Conservation (phyloP, 2,797 vertebrate genomes). For the Notoglanidium macrostoma region DNA sequence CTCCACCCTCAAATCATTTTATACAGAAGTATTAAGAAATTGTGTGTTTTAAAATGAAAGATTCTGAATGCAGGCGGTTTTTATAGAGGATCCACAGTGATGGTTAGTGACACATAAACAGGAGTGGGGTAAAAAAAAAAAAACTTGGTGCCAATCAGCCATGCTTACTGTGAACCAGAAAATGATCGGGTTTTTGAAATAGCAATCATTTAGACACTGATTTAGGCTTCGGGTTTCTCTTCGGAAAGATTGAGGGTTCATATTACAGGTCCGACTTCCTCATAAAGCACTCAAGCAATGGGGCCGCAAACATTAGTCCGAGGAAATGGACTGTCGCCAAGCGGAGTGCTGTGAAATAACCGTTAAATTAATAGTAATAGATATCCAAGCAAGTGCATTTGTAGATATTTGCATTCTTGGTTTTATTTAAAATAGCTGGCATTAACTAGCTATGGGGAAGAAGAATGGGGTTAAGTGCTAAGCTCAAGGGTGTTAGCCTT, state of each 20-base stretch:
- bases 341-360: slow-evolving; percentile 4
- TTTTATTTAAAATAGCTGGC: neutral
- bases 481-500: slow-evolving; percentile 33
- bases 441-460: slow-evolving; percentile 23
- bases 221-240: slow-evolving; percentile 38
- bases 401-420: slow-evolving; percentile 15
- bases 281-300: slow-evolving; percentile 41
- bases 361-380: slow-evolving; percentile 34
- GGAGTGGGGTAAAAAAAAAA: neutral
- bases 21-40: neutral
- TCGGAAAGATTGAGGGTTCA: slow-evolving; percentile 34
- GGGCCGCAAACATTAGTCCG: slow-evolving; percentile 40
- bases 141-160: slow-evolving; percentile 13
- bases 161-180: neutral
- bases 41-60: neutral
- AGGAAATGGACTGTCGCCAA: slow-evolving; percentile 23
- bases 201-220: slow-evolving; percentile 24
- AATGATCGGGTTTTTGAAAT: slow-evolving; percentile 25
- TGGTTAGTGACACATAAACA: slow-evolving; percentile 1
- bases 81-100: neutral
- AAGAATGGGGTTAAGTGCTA: slow-evolving; percentile 25
- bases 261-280: slow-evolving; percentile 41
- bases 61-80: neutral
- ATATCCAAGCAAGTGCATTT: neutral
- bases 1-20: neutral